Base-by-base conservation (phyloP, 2,888 invertebrate species). In the Cheilosia variabilis region DNA sequence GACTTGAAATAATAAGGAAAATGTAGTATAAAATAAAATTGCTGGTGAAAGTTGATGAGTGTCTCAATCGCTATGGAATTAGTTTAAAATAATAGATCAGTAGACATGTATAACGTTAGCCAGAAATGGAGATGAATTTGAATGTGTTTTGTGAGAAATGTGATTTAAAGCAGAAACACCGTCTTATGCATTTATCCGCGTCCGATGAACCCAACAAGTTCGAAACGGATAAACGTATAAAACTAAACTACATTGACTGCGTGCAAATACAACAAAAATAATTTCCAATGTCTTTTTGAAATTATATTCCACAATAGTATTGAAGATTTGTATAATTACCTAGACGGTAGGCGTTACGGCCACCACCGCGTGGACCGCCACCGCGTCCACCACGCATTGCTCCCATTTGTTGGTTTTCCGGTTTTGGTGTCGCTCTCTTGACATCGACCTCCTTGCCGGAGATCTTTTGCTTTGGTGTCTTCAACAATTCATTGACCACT, bases 361-460 rank as follows among this genome's bases (percentile, higher is more conserved):
- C 94, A 0, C 95, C 95, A 0, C 95, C 95, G 27, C 96, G 95
- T 53, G 94, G 94, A 41, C 95, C 93, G 90, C 94, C 93, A 71
- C 95, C 95, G 19, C 96, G 95, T 22, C 95, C 95, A 57, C 94
- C 94, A 37, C 94, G 93, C 91, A 94, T 93, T 87, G 93, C 93
- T 84, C 93, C 93, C 88, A 94, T 93, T 89, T 93, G 94, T 94
- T 95, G 95, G 87, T 95, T 94, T 89, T 97, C 97, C 2, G 96
- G 96, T 92, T 97, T 97, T 13, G 98, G 98, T 69, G 98, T 98
- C 58, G 98, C 98, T 91, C 97, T 96, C 93, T 98, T 98, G 47
- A 98, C 98, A 93, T 98, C 98, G 79, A 98, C 97, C 94, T 98
- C 98, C 93, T 98, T 97, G 88, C 97, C 98, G 88, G 96, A 97